Evolutionary conservation across 92 coral and sea anemone species (phyloP).

Genomic region (Epizoanthus stellaris): DNA sequence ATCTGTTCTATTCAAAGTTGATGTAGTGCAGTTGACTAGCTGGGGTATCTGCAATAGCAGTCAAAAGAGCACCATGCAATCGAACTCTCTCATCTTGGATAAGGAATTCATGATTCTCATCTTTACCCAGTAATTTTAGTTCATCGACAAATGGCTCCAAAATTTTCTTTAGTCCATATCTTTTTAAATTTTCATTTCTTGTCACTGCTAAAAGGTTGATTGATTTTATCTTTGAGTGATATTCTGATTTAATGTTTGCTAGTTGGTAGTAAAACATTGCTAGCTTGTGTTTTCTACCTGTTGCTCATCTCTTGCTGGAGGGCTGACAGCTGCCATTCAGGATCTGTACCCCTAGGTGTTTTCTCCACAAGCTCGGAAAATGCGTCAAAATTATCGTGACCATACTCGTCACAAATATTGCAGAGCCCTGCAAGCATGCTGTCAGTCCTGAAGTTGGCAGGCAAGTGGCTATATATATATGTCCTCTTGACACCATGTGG

Average conservation of each 20-base stretch:
- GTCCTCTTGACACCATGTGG: too few relatives aligned
- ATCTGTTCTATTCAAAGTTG: too few relatives aligned
- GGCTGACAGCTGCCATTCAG: not conserved
- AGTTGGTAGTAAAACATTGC: constrained; percentile 36
- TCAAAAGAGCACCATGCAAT: not conserved
- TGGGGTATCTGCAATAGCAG: not conserved
- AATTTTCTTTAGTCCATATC: constrained; percentile 36
- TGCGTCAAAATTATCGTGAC: too few relatives aligned
- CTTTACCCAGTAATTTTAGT: too few relatives aligned
- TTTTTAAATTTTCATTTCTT: not conserved
- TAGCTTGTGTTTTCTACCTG: constrained; percentile 26
- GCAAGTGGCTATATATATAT: too few relatives aligned
- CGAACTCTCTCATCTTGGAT: not conserved
- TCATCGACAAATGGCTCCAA: constrained; percentile 28
- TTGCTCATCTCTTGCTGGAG: not conserved
- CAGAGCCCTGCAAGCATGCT: too few relatives aligned
- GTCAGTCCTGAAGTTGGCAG: too few relatives aligned
- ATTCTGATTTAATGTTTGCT: constrained; percentile 26
- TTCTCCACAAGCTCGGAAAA: too few relatives aligned
- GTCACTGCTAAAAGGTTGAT: constrained; percentile 43
- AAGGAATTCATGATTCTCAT: too few relatives aligned
- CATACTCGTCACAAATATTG: too few relatives aligned
- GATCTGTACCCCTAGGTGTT: too few relatives aligned
- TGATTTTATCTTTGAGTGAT: constrained; percentile 37
- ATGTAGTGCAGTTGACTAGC: not conserved